These are phyloP conservation scores for Galleria mellonella DNA, from an alignment of 1,140 invertebrate genomes.

Conservation along the genomic window DNA sequence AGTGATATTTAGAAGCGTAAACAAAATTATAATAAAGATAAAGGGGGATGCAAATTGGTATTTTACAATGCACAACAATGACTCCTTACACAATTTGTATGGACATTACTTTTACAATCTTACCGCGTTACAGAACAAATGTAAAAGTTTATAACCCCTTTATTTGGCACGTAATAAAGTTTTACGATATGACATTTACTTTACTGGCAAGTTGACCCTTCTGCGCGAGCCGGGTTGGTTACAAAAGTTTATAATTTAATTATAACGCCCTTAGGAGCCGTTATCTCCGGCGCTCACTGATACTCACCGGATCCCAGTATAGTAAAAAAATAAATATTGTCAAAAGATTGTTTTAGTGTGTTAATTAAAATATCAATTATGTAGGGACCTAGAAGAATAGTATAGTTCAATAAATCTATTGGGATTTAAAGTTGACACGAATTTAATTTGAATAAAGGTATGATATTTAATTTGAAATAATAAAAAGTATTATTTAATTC, in stretches of 20 bases:
- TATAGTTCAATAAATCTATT: no score
- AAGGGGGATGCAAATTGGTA: constrained; percentile 3
- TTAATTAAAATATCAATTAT: no score
- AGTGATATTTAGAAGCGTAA: background rate
- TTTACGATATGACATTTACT: constrained; percentile 66
- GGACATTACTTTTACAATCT: constrained; percentile 36
- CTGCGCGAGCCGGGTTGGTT: constrained; percentile 16
- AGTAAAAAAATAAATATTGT: no score
- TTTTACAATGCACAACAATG: constrained; percentile 3
- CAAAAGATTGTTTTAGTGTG: no score
- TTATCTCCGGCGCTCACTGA: constrained; percentile 19
- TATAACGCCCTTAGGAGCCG: constrained; percentile 58
- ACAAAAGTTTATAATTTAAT: constrained; percentile 72
- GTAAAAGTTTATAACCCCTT: constrained; percentile 64
- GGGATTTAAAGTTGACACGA: no score
- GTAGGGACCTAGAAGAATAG: no score
- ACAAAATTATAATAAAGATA: constrained; percentile 6
- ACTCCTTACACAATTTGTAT: constrained; percentile 18
- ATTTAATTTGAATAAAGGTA: no score
- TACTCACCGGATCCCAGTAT: no score
- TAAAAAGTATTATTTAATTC: no score
- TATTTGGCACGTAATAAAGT: constrained; percentile 68
- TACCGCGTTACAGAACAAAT: constrained; percentile 29
- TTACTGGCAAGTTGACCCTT: constrained; percentile 62
- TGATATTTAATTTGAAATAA: no score